phyloP scores from a whole-genome alignment of 1,140 invertebrate species.

The Coelopa frigida region DNA sequence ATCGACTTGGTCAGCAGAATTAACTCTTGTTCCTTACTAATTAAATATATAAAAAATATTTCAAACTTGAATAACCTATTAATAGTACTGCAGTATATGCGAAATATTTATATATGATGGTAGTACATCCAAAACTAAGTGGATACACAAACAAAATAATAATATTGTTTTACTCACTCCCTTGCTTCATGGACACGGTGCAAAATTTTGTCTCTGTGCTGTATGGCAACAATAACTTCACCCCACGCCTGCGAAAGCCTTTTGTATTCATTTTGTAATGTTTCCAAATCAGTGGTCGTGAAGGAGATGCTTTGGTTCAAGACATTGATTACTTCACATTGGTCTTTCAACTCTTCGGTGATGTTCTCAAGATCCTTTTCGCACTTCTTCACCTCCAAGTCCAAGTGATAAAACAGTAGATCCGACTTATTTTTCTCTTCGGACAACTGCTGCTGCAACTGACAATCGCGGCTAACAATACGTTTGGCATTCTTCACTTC shows the following conservation, averaged over 20 bases:
- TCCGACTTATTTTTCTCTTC: slow-evolving; percentile 50
- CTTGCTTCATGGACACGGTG: slow-evolving; percentile 54
- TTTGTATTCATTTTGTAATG: slow-evolving; percentile 59
- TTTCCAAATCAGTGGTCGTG: slow-evolving; percentile 61
- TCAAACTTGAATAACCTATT: too few relatives aligned
- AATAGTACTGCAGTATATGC: too few relatives aligned
- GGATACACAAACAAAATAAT: too few relatives aligned
- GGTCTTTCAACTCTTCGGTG: slow-evolving; percentile 45
- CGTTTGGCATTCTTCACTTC: slow-evolving; percentile 47
- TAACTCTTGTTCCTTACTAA: slow-evolving; percentile 50
- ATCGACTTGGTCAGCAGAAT: slow-evolving; percentile 50
- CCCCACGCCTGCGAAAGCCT: slow-evolving; percentile 64
- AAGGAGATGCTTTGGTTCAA: slow-evolving; percentile 50
- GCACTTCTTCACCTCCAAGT: slow-evolving; percentile 49
- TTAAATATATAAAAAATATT: slow-evolving; percentile 15
- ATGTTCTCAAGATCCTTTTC: slow-evolving; percentile 47
- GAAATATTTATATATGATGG: too few relatives aligned
- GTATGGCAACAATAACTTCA: slow-evolving; percentile 60
- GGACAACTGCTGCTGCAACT: slow-evolving; percentile 45
- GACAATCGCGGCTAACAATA: slow-evolving; percentile 48
- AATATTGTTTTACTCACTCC: slow-evolving; percentile 47
- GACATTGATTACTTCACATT: slow-evolving; percentile 44
- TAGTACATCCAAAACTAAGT: too few relatives aligned
- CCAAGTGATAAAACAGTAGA: slow-evolving; percentile 48
- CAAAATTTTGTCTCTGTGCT: slow-evolving; percentile 57